Evolutionary conservation across 1,140 invertebrate species (phyloP).

Genomic region (Hylyphantes graminicola): DNA sequence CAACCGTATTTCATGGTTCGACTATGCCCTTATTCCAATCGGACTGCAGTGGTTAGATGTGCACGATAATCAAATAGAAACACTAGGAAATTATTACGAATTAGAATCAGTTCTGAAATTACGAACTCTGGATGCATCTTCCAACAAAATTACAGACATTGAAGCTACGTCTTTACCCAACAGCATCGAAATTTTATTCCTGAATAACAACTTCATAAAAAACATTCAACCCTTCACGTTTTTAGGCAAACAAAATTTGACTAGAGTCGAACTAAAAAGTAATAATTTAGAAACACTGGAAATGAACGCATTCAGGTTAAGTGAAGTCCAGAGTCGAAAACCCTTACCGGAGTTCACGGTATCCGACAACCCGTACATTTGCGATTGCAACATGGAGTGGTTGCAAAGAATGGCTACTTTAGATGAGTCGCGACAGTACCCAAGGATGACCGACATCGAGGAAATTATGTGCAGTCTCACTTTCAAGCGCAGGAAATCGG

Average conservation of each 20-base stretch:
- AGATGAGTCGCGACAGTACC: constrained; percentile 83
- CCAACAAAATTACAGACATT: constrained; percentile 82
- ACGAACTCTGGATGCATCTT: constrained; percentile 84
- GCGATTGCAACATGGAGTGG: constrained; percentile 92
- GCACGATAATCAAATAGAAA: constrained; percentile 86
- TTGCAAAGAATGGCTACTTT: constrained; percentile 75
- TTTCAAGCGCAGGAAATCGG: constrained; percentile 77
- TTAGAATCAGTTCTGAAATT: constrained; percentile 78
- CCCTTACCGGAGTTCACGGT: constrained; percentile 86
- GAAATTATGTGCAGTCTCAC: constrained; percentile 90
- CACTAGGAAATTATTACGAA: constrained; percentile 85
- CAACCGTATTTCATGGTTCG: constrained; percentile 90
- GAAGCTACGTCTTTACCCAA: constrained; percentile 79
- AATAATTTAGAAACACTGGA: constrained; percentile 86
- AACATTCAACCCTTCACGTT: constrained; percentile 84
- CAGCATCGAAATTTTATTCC: constrained; percentile 80
- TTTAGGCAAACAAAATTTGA: constrained; percentile 83
- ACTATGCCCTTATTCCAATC: constrained; percentile 84
- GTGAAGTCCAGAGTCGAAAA: constrained; percentile 73
- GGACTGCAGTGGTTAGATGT: constrained; percentile 89
- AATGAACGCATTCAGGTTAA: constrained; percentile 80
- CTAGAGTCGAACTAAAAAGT: constrained; percentile 84
- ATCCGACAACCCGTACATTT: constrained; percentile 86
- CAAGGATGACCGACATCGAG: constrained; percentile 89
- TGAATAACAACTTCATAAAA: constrained; percentile 85